Conservation (phyloP, 2,113 vertebrate species). For the Chroicocephalus ridibundus region DNA sequence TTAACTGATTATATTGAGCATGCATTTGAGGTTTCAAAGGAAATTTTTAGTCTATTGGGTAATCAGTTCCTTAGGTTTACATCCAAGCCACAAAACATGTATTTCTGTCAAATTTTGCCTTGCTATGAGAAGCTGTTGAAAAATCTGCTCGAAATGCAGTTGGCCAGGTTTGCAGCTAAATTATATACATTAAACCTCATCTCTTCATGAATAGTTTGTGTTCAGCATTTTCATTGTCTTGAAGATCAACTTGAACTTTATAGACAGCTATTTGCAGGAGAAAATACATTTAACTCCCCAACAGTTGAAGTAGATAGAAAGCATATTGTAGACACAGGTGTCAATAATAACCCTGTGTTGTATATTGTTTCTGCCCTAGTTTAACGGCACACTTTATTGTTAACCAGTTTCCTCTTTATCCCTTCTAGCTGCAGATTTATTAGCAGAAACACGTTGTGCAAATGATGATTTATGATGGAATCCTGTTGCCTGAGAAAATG, state of each 20-base stretch:
- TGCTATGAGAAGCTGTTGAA: slow-evolving; percentile 26
- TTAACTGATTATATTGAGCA: not conserved
- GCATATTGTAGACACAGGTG: not conserved
- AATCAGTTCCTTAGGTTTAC: slow-evolving; percentile 41
- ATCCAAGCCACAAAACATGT: slow-evolving; percentile 61
- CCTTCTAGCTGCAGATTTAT: slow-evolving; percentile 65
- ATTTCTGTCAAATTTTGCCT: slow-evolving; percentile 47
- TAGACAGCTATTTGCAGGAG: not conserved
- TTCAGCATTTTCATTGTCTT: slow-evolving; percentile 9
- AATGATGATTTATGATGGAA: slow-evolving; percentile 86
- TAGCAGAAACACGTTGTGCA: slow-evolving; percentile 69
- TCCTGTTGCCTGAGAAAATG: slow-evolving; percentile 79
- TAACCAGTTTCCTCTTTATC: slow-evolving; percentile 60
- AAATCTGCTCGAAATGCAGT: slow-evolving; percentile 23
- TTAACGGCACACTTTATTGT: slow-evolving; percentile 49
- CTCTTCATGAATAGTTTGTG: not conserved
- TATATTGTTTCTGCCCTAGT: not conserved
- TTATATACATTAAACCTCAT: not conserved
- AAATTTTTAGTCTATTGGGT: slow-evolving; percentile 47
- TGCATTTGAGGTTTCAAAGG: slow-evolving; percentile 38
- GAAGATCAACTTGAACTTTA: not conserved
- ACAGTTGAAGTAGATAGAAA: not conserved
- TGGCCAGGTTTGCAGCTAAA: slow-evolving; percentile 23
- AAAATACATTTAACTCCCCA: slow-evolving; percentile 4
- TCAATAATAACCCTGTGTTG: slow-evolving; percentile 32